Evolutionary conservation across 1,140 invertebrate genomes (phyloP).

Genomic region (Microplitis mediator): DNA sequence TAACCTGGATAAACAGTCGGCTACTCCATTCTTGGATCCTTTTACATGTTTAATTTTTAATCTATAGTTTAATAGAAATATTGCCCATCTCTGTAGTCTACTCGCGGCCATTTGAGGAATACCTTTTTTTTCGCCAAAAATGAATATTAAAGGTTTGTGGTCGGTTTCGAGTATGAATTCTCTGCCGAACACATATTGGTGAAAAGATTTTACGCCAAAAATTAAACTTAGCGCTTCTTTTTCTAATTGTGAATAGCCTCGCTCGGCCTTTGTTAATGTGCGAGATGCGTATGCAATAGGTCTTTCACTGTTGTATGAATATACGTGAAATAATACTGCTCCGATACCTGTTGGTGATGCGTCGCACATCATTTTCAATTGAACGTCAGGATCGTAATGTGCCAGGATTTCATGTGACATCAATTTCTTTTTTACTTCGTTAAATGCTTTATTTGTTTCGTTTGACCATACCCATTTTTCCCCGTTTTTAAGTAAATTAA

Average conservation of each 20-base stretch:
- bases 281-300: background rate
- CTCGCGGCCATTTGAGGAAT: no score
- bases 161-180: no score
- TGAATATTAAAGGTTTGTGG: no score
- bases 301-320: background rate
- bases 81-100: no score
- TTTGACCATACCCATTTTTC: background rate
- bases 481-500: no score
- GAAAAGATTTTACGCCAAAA: background rate
- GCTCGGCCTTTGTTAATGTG: background rate
- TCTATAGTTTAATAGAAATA: no score
- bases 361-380: background rate
- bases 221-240: background rate
- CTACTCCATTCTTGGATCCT: no score
- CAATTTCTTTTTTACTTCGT: background rate
- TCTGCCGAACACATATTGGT: no score
- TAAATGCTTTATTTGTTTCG: background rate
- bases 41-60: no score
- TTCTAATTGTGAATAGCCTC: background rate
- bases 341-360: background rate
- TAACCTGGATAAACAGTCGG: no score
- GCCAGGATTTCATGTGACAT: background rate
- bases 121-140: no score
- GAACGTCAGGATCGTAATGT: background rate
- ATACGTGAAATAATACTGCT: background rate